Conservation (phyloP, 2,888 invertebrate species). For the Crossocerus cetratus region DNA sequence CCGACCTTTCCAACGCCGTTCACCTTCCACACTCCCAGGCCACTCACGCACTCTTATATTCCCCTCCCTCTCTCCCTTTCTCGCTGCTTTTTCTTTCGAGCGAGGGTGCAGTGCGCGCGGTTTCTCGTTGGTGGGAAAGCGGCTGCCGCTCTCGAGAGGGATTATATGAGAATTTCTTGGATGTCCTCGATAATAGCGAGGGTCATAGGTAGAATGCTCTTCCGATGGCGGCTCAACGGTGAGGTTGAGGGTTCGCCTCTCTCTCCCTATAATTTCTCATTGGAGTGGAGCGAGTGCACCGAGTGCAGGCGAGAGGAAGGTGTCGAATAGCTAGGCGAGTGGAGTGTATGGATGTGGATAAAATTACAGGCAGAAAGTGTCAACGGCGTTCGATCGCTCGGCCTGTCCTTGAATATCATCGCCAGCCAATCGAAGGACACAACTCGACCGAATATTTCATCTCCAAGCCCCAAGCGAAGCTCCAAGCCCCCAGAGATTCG, state of each 20-base stretch:
- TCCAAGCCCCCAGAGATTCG: no score
- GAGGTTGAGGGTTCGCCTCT: constrained; percentile 24
- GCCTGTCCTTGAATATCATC: constrained; percentile 57
- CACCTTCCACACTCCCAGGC: constrained; percentile 50
- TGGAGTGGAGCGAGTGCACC: constrained; percentile 57
- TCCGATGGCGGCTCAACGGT: no score
- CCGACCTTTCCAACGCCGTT: constrained; percentile 71
- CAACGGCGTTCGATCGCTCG: constrained; percentile 60
- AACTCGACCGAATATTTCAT: constrained; percentile 40
- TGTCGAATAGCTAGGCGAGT: constrained; percentile 51
- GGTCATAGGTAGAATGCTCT: constrained; percentile 20
- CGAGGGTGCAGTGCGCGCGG: no score
- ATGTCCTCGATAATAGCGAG: constrained; percentile 38
- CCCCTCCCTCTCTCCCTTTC: constrained; percentile 37
- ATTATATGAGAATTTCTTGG: no score
- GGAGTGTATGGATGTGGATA: constrained; percentile 45
- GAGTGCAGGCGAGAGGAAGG: constrained; percentile 31
- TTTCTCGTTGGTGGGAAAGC: no score
- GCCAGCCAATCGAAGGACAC: constrained; percentile 52
- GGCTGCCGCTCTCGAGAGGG: no score
- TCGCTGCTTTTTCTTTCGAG: no score
- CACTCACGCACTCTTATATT: constrained; percentile 54
- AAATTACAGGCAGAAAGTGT: constrained; percentile 61
- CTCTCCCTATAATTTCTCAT: constrained; percentile 57
- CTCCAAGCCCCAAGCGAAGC: not conserved